Evolutionary conservation across 2,113 vertebrate species (phyloP), one percentile per base, ranked within the genome.

Genomic region (Prunella fulvescens): DNA sequence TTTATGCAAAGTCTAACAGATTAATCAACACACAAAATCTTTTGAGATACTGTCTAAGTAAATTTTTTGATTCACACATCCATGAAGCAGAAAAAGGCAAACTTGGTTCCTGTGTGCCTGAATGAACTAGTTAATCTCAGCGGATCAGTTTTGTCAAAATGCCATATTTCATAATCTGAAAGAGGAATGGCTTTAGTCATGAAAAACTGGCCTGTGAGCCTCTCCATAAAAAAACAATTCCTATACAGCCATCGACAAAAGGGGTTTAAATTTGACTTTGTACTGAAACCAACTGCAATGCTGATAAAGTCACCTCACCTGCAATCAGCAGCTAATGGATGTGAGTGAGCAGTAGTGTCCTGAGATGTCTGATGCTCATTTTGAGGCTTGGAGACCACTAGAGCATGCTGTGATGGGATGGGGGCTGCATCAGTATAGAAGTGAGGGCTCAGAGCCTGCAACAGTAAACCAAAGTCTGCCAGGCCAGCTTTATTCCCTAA

Each of bases 21-120:
- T 20, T 31, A 74, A 77, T 70, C 51, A 91, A 84, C 0, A 1
- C 67, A 83, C 0, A 1, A 62, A 86, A 73, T 51, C 44, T 87
- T 79, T 48, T 31, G 56, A 81, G 61, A 78, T 71, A 57, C 20
- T 77, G 28, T 37, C 1, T 1, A 89, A 81, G 24, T 19, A 0
- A n/a, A 60, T 83, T 81, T 53, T 70, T 87, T 74, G 29, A 81
- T n/a, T 84, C 44, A 40, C 7, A 24, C 20, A 8, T 15, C 15
- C 33, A n/a, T 11, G 47, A 58, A 79, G 70, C 18, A 92, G 47
- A 66, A 94, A 56, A 94, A 74, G 61, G 20, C 24, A 85, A 81
- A 85, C 13, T 33, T 64, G 7, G 16, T 25, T 92, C 33, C 60
- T 66, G 9, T 37, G 16, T 56, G 37, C 57, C 44, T 88, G 47